Evolutionary conservation across 2,113 vertebrate genomes (phyloP).

Genomic region (Felis chaus): DNA sequence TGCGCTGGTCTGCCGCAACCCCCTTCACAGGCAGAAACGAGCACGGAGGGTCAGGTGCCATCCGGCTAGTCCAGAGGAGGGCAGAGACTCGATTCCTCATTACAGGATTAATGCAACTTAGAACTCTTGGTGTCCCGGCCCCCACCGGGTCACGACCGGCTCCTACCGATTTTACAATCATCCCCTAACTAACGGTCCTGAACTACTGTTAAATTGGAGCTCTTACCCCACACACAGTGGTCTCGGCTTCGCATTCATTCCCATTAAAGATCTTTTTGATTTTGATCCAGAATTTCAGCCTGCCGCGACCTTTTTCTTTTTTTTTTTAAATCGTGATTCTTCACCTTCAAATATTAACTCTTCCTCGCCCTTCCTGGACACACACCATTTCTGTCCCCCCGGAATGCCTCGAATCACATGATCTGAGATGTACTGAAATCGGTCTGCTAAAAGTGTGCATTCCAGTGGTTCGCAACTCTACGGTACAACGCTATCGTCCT

Average conservation of each 20-base stretch:
- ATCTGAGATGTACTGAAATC: not conserved
- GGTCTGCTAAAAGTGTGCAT: not conserved
- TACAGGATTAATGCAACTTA: not conserved
- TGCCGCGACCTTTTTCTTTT: not conserved
- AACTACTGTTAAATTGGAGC: not conserved
- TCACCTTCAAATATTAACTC: slow-evolving; percentile 26
- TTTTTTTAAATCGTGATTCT: not conserved
- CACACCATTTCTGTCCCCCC: not conserved
- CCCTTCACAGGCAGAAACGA: not conserved
- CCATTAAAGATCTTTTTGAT: not conserved
- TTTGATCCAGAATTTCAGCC: not conserved
- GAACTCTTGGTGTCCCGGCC: fast-evolving
- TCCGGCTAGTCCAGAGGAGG: not conserved
- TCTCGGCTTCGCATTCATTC: not conserved
- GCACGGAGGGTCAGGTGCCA: not conserved
- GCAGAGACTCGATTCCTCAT: not conserved
- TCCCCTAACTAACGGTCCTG: not conserved
- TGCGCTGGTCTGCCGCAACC: not conserved
- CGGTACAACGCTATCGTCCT: not conserved
- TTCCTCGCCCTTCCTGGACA: not conserved
- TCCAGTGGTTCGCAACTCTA: not conserved
- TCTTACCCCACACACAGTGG: not conserved
- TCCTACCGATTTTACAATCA: not conserved
- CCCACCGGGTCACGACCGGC: not conserved
- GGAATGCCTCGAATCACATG: not conserved